Base-by-base conservation (phyloP, 2,113 vertebrate genomes). In the Austrofundulus limnaeus region DNA sequence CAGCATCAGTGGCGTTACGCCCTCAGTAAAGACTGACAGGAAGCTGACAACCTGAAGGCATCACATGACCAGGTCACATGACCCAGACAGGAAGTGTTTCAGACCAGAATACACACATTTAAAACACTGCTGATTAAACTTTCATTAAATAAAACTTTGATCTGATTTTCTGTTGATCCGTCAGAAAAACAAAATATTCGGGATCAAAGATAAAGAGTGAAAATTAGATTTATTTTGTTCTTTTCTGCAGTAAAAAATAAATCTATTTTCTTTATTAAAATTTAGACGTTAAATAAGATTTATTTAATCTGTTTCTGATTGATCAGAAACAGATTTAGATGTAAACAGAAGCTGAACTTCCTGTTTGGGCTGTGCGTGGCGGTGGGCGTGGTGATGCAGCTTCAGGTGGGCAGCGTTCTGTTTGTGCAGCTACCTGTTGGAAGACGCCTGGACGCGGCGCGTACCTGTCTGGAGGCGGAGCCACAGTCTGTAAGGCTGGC, bases 1-100 rank as follows among this genome's bases (percentile, higher is more conserved):
- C 90, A 87, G 89, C 87, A 79, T 91, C 91, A 85, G 81, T 76
- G 78, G 70, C 88, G 78, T 75, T 84, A 80, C 70, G 86, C 74
- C 65, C 82, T 83, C 77, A 63, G 72, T 62, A 20, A 5, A 0
- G 79, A n/a, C 71, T 38, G 55, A 75, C 5, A 28, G 25, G 70
- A 45, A 15, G 17, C 14, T 37, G 53, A 21, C 0, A 43, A 19
- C 66, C 71, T 60, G 66, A 83, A 77, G 20, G 13, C 77, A 82
- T 83, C 78, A 51, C 47, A 42, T 13, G 8, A 46, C 15, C 1
- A 17, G 25, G 51, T 75, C 57, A 71, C 62, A 41, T 43, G 67
- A 71, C 50, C 17, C 21, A 50, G 48, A 16, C 48, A 15, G 48
- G 24, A 50, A 25, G 48, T 50, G 48, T 15, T 24, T 7, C n/a